A percentile compares a stretch with the other conserved stretches of the same genome.
Conservation (phyloP, 1,140 invertebrate genomes). For the Brachionus sp. region DNA sequence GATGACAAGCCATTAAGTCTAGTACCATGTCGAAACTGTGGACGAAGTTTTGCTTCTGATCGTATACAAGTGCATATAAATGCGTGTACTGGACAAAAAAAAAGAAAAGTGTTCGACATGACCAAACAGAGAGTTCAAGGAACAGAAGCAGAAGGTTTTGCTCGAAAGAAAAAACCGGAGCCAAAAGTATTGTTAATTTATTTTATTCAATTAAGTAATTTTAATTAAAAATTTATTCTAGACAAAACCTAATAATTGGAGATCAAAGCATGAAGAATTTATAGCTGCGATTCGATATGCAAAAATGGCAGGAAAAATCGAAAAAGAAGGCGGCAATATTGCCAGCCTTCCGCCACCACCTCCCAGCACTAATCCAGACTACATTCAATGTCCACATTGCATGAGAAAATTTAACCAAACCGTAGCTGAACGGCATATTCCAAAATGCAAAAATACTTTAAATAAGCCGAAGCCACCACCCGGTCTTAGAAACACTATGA, state of each 20-base stretch:
- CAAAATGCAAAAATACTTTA: constrained; percentile 77
- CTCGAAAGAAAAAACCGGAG: constrained; percentile 57
- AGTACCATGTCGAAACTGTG: constrained; percentile 58
- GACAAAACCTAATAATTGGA: constrained; percentile 69
- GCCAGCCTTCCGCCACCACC: constrained; percentile 84
- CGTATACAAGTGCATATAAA: constrained; percentile 73
- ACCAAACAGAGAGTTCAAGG: constrained; percentile 76
- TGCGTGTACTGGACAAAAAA: constrained; percentile 67
- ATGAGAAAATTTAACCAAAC: constrained; percentile 75
- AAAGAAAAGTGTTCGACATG: constrained; percentile 78
- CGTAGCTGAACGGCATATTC: constrained; percentile 86
- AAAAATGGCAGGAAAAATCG: constrained; percentile 74
- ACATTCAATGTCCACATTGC: constrained; percentile 86
- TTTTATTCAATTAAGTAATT: background rate
- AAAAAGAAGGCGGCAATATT: constrained; percentile 78
- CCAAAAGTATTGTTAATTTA: background rate
- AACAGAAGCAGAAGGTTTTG: constrained; percentile 78
- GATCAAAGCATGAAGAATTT: constrained; percentile 86
- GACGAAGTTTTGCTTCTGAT: constrained; percentile 70
- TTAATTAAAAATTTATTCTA: background rate
- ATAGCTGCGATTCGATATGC: constrained; percentile 81
- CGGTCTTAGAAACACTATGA: background rate
- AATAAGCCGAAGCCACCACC: constrained; percentile 62
- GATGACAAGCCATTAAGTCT: constrained; percentile 48
- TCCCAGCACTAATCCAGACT: constrained; percentile 70